A percentile compares a stretch with the other conserved stretches of the same genome.
phyloP scores from a whole-genome alignment of 2,113 vertebrate species.

The Circaetus cinerascens region DNA sequence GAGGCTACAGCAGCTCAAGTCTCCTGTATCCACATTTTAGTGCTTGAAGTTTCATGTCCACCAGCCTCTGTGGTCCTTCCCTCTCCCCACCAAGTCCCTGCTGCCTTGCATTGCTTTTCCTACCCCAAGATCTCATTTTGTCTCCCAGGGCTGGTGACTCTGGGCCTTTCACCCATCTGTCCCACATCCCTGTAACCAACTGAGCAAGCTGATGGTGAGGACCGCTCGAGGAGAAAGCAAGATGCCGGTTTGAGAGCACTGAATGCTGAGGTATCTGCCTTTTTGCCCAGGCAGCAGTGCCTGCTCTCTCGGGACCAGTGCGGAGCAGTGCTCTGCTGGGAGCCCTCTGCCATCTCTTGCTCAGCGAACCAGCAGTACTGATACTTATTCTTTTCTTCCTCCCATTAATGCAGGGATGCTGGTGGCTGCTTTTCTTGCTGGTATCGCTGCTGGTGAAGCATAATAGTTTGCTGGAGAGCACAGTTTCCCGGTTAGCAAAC shows the following conservation, averaged over 20 bases:
- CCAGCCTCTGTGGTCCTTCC: not conserved
- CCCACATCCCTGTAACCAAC: not conserved
- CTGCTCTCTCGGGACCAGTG: not conserved
- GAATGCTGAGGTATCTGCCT: accelerated
- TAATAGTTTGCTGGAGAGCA: not conserved
- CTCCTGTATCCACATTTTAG: not conserved
- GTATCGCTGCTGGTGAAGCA: not conserved
- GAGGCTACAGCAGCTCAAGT: not conserved
- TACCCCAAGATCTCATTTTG: not conserved
- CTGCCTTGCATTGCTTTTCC: not conserved
- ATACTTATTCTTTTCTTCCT: not conserved
- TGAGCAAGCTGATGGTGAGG: not conserved
- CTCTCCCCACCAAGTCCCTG: not conserved
- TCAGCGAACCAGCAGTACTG: not conserved
- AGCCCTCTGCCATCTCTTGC: not conserved
- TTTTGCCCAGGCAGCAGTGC: not conserved
- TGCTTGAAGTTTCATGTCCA: not conserved
- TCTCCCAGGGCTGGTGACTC: not conserved
- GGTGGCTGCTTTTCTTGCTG: not conserved
- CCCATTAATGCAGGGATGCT: not conserved
- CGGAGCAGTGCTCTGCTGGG: not conserved
- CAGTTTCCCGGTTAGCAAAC: not conserved
- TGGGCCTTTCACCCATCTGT: not conserved
- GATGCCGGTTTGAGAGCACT: not conserved
- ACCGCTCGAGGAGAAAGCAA: not conserved